Evolutionary conservation across 2,888 invertebrate genomes (phyloP), one percentile per base, ranked within the genome.

Genomic region (Griposia aprilina): DNA sequence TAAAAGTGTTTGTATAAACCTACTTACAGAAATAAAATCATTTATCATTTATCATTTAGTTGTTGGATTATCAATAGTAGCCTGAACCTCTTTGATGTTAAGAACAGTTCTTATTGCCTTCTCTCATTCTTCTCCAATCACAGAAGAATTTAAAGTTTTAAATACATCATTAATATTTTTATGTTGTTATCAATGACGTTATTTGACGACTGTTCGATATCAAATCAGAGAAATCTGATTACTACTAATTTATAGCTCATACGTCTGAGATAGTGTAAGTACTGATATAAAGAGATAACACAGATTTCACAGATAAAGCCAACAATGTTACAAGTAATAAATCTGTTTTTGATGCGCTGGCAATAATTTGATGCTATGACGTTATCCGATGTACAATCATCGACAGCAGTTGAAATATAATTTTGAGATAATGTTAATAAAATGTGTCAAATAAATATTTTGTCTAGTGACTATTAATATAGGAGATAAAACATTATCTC

Each of bases 261-360:
- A 60, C 2, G 41, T 48, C 26, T 50, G n/a, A 57, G 50, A 74
- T 62, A 73, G 36, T 78, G 7, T 23, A 62, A 30, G 55, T 70
- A 50, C 26, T 20, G 15, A 52, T 0, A 17, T 70, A 23, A 20
- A 23, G 20, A 57, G 52, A 72, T 83, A 67, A 48, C 55, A 41
- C 30, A 65, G 74, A 80, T 84, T 57, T 57, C 5, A 5, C 20
- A 48, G 82, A 75, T 82, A 82, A 79, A 60, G 15, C 20, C 70
- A 70, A 75, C 48, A 80, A 71, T 71, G 36, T 74, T 11, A n/a
- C 13, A 57, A 41, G 15, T n/a, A 66, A 63, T 83, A n/a, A 71
- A 74, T 83, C 59, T 41, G 52, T 71, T 63, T 81, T 76, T 76
- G 70, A 52, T 62, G 17, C 15, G 1, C 45, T 52, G 55, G 15